Percentiles rank a stretch among this genome's conserved stretches.
Conservation (phyloP, 2,113 vertebrate species). For the Thamnophis sirtalis region DNA sequence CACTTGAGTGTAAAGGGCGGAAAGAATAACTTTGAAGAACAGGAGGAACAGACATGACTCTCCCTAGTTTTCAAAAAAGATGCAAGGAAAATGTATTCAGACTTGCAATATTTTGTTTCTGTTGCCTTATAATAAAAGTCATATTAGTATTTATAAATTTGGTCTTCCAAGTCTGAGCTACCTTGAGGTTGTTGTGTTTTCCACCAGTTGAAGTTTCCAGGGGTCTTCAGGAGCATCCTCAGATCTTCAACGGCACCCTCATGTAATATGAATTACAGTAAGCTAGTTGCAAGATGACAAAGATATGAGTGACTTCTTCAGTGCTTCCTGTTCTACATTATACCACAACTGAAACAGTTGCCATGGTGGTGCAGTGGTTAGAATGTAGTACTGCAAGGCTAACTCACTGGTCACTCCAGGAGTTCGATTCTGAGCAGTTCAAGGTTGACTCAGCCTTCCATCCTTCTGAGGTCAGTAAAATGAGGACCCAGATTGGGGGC, state of each 20-base stretch:
- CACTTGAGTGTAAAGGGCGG: not conserved
- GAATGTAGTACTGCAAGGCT: no score
- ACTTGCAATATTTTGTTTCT: not conserved
- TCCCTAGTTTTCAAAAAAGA: not conserved
- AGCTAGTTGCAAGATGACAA: not conserved
- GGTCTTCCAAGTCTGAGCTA: not conserved
- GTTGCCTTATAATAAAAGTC: not conserved
- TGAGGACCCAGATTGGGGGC: no score
- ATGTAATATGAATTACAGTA: not conserved
- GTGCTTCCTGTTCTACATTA: not conserved
- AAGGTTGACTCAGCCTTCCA: no score
- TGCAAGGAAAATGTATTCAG: not conserved
- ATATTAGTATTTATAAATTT: not conserved
- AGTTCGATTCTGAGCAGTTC: no score
- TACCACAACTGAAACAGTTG: not conserved
- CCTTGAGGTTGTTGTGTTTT: not conserved
- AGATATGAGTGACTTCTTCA: not conserved
- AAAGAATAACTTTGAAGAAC: not conserved
- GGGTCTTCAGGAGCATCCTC: not conserved
- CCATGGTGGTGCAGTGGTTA: no score
- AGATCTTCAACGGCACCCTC: not conserved
- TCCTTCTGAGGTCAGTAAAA: no score
- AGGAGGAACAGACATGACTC: not conserved
- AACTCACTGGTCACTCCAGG: no score
- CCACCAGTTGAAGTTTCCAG: not conserved